phyloP scores from a whole-genome alignment of 2,797 vertebrate species.

The Delichon dasypus region DNA sequence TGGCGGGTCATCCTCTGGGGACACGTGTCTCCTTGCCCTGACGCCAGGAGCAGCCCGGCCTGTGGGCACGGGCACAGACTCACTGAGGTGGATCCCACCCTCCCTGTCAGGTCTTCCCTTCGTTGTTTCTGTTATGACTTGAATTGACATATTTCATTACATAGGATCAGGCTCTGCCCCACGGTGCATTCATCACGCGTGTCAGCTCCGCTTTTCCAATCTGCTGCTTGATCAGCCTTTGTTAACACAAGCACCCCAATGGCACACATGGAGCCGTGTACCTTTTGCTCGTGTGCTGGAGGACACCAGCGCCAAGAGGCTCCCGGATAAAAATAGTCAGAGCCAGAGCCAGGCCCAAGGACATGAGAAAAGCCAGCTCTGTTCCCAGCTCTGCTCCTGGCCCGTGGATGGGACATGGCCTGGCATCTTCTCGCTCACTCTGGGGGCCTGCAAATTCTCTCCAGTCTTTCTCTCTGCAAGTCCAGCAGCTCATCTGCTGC shows the following conservation, averaged over 20 bases:
- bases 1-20: background rate
- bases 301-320: background rate
- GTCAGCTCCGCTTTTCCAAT: constrained; percentile 50
- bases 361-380: background rate
- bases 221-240: constrained; percentile 40
- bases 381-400: background rate
- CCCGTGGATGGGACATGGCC: accelerated
- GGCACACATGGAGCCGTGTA: background rate
- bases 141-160: constrained; percentile 49
- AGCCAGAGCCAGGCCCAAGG: background rate
- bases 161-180: background rate
- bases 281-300: background rate
- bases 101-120: background rate
- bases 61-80: background rate
- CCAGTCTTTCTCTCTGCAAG: background rate
- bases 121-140: constrained; percentile 33
- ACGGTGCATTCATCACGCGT: background rate
- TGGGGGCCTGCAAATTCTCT: background rate
- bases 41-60: background rate
- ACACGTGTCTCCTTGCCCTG: background rate
- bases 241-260: background rate
- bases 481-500: background rate
- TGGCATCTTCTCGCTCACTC: background rate
- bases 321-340: background rate
- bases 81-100: background rate